phyloP scores from a whole-genome alignment of 2,113 vertebrate species.

The Electrona antarctica region DNA sequence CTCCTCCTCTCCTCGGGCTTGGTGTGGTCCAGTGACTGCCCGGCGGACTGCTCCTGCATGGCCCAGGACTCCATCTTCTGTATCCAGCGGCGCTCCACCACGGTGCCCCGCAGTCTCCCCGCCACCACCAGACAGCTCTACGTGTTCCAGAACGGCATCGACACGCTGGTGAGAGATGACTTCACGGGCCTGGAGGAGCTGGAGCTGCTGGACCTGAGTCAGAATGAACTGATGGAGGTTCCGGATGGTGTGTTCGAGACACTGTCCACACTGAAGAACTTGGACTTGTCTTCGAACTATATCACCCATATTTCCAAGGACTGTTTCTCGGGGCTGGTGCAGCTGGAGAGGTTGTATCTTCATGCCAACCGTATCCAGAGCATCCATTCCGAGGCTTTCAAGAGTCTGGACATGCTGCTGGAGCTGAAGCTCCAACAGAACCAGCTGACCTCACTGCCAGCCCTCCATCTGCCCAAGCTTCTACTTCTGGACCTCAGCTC shows the following conservation, averaged over 20 bases:
- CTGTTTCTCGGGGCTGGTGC: slow-evolving; percentile 86
- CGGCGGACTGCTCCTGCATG: slow-evolving; percentile 63
- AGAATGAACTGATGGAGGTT: slow-evolving; percentile 85
- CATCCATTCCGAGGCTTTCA: slow-evolving; percentile 86
- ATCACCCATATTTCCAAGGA: slow-evolving; percentile 86
- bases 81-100: slow-evolving; percentile 48
- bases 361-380: slow-evolving; percentile 84
- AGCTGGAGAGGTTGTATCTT: slow-evolving; percentile 90
- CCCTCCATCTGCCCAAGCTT: slow-evolving; percentile 81
- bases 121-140: slow-evolving; percentile 80
- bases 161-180: slow-evolving; percentile 75
- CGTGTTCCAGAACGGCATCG: slow-evolving; percentile 86
- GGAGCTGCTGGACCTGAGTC: slow-evolving; percentile 87
- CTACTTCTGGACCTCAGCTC: slow-evolving; percentile 89
- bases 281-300: slow-evolving; percentile 88
- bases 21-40: slow-evolving; percentile 67
- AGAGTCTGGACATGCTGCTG: slow-evolving; percentile 82
- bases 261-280: slow-evolving; percentile 84
- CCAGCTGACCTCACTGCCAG: slow-evolving; percentile 79
- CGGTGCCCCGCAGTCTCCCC: slow-evolving; percentile 81
- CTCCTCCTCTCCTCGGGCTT: slow-evolving; percentile 45
- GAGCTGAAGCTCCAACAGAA: slow-evolving; percentile 92
- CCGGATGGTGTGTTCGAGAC: slow-evolving; percentile 84
- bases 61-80: slow-evolving; percentile 60
- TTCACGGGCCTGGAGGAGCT: slow-evolving; percentile 80